Conservation (phyloP, 2,888 invertebrate species). For the Aporophyla nigra region DNA sequence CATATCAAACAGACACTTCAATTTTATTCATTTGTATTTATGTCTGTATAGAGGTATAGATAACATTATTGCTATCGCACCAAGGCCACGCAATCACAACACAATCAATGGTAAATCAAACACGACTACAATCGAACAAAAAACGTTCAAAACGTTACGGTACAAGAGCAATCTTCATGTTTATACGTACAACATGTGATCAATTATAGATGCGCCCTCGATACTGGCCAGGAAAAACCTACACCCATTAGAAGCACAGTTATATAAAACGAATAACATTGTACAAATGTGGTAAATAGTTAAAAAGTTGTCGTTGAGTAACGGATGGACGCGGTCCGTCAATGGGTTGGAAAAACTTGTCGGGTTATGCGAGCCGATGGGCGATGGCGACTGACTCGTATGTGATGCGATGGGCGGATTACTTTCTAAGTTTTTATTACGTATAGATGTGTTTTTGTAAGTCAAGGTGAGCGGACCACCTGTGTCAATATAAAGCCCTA, state of each 20-base stretch:
- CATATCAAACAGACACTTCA: too few relatives aligned
- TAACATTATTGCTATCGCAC: constrained; percentile 34
- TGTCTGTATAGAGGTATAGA: too few relatives aligned
- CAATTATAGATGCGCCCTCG: constrained; percentile 85
- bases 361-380: constrained; percentile 54
- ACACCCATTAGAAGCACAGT: constrained; percentile 88
- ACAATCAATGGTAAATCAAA: constrained; percentile 50
- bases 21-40: too few relatives aligned
- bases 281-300: constrained; percentile 80
- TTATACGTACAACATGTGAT: constrained; percentile 74
- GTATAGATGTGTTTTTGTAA: constrained; percentile 65
- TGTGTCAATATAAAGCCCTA: constrained; percentile 50
- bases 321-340: constrained; percentile 76
- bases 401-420: constrained; percentile 49
- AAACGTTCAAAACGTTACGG: constrained; percentile 67
- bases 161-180: constrained; percentile 71
- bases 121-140: constrained; percentile 38
- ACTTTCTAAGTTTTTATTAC: constrained; percentile 68
- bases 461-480: constrained; percentile 67
- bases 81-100: constrained; percentile 29
- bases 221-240: constrained; percentile 82
- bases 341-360: constrained; percentile 83
- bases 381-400: constrained; percentile 39
- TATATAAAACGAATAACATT: constrained; percentile 86
- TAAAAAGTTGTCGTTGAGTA: constrained; percentile 75